These are phyloP conservation scores for Charanyca ferruginea DNA, from an alignment of 2,888 invertebrate species.

Conservation along the genomic window DNA sequence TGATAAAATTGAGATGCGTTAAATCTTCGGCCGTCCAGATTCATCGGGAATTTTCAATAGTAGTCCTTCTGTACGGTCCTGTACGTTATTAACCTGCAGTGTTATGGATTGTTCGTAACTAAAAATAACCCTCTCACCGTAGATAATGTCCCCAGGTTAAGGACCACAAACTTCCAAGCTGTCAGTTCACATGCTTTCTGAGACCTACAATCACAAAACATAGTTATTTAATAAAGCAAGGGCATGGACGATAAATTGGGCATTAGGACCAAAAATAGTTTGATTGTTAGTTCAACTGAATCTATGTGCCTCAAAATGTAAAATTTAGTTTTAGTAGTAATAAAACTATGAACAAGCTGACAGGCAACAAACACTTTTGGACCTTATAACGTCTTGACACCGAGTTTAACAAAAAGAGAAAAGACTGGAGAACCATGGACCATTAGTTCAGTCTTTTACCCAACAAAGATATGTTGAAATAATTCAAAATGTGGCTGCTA, in stretches of 20 bases:
- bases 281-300: background rate
- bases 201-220: conserved; percentile 67
- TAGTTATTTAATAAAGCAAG: background rate
- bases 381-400: no score
- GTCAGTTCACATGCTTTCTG: conserved; percentile 82
- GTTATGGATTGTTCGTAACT: conserved; percentile 35
- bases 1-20: no score
- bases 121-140: conserved; percentile 71
- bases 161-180: conserved; percentile 79
- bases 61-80: conserved; percentile 6
- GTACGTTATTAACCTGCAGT: conserved; percentile 1
- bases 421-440: no score
- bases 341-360: no score
- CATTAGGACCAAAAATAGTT: background rate
- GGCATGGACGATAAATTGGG: no score
- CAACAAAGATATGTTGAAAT: no score
- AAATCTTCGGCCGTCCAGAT: no score
- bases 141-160: conserved; percentile 80
- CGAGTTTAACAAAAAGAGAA: no score
- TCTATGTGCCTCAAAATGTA: background rate
- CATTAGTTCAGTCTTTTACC: no score
- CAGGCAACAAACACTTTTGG: no score
- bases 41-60: background rate
- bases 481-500: no score
- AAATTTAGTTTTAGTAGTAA: background rate